Evolutionary conservation across 2,797 vertebrate genomes (phyloP).

Genomic region (Rhabdophis nuchalis): DNA sequence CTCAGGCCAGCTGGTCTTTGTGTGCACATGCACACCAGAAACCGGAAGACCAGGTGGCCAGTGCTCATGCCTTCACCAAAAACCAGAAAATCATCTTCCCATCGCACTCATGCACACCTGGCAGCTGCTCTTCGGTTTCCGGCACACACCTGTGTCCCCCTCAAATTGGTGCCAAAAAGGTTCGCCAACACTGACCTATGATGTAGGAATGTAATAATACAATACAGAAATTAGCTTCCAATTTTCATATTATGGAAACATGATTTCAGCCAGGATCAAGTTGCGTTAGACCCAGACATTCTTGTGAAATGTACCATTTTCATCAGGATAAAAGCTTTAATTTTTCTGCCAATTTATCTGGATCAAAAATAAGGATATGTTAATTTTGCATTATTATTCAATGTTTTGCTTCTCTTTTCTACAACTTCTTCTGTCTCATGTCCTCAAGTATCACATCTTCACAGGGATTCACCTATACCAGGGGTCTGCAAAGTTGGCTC

Average conservation of each 20-base stretch:
- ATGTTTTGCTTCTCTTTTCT: not conserved
- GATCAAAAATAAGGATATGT: not conserved
- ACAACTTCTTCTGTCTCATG: not conserved
- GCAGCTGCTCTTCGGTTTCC: too few relatives aligned
- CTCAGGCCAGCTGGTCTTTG: too few relatives aligned
- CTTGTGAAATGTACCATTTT: not conserved
- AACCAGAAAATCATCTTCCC: too few relatives aligned
- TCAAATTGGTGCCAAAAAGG: too few relatives aligned
- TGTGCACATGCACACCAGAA: too few relatives aligned
- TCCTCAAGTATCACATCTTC: not conserved
- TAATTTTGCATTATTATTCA: not conserved
- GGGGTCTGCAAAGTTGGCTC: too few relatives aligned
- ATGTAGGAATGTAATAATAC: not conserved
- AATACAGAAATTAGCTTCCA: not conserved
- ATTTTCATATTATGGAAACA: not conserved
- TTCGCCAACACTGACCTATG: too few relatives aligned
- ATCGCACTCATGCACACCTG: too few relatives aligned
- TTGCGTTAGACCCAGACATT: not conserved
- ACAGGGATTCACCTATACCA: not conserved
- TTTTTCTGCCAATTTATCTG: not conserved
- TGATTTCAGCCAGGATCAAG: not conserved
- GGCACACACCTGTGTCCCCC: too few relatives aligned
- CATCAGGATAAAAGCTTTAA: not conserved
- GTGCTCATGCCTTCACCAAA: too few relatives aligned
- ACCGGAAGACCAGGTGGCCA: too few relatives aligned